Base-by-base conservation (phyloP, 2,888 invertebrate species). In the Pammene aurita region DNA sequence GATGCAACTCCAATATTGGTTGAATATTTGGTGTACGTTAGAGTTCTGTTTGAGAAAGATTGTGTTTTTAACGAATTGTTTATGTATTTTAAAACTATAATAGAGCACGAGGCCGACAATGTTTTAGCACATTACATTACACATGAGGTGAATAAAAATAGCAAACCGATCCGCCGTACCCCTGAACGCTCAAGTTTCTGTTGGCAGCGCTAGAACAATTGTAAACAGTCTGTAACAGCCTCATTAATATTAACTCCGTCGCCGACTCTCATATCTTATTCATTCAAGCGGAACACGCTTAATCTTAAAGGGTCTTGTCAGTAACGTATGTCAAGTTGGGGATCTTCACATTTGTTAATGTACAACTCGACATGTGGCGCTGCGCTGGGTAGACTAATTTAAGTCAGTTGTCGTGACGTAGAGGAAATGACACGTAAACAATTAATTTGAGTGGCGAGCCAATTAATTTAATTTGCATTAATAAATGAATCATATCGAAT, bases 211-310 rank as follows among this genome's bases (percentile, higher is more conserved):
- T 60, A 64, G 55, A 75, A 77, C 76, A 77, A 77, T 76, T 74
- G 78, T 77, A 77, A 76, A 78, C 76, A 80, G 71, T 71, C 73
- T 66, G 73, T 77, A 77, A 77, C 77, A 70, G 72, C 63, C 75
- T 77, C 78, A 78, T 80, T 78, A 79, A 80, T 80, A 79, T 78
- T 79, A 78, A 80, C 67, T 72, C 64, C 14, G 68, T 67, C 72
- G 73, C 72, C 73, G 72, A 63, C n/a, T 68, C 75, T 77, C 74
- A 78, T 78, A 77, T 74, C 76, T 79, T 77, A 78, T 79, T 78
- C 77, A 76, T 75, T 74, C 74, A 74, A 76, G 75, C 71, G 72
- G 76, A 76, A 77, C 77, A 73, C 72, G 72, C 72, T 75, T 75
- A 76, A 77, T 77, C 76, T 75, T 71, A 69, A 71, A 72, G 72